phyloP scores from a whole-genome alignment of 1,140 invertebrate genomes.

The Steinernema feltiae region DNA sequence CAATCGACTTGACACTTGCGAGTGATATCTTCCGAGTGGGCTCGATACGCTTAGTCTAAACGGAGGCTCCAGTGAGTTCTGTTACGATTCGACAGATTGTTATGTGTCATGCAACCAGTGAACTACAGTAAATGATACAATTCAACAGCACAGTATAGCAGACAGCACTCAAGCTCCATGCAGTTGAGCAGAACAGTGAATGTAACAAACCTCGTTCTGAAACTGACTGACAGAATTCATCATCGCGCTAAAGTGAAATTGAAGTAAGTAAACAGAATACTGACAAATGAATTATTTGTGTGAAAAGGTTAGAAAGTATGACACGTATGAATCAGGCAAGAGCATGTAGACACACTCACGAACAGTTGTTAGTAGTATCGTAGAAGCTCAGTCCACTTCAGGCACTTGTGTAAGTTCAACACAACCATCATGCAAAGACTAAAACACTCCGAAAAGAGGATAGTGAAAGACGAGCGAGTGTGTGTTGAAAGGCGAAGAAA shows the following conservation, averaged over 20 bases:
- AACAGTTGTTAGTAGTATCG: conserved; percentile 10
- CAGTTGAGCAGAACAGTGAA: conserved; percentile 18
- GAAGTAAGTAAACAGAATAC: conserved; percentile 4
- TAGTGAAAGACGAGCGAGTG: background rate
- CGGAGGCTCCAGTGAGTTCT: conserved; percentile 11
- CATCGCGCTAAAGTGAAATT: conserved; percentile 14
- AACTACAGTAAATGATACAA: too few species aligned
- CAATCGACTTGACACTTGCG: conserved; percentile 52
- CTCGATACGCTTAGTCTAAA: conserved; percentile 11
- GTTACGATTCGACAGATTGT: too few species aligned
- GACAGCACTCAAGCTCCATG: conserved; percentile 12
- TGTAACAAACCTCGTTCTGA: conserved; percentile 19
- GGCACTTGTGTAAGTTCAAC: background rate
- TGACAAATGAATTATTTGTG: background rate
- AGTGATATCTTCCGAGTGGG: conserved; percentile 51
- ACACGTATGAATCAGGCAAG: conserved; percentile 4
- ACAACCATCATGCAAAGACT: conserved; percentile 18
- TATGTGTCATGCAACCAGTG: too few species aligned
- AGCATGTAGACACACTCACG: background rate
- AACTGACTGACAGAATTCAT: background rate
- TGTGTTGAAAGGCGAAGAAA: background rate
- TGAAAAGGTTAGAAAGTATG: background rate
- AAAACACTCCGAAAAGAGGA: background rate
- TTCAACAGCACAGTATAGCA: too few species aligned
- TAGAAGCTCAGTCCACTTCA: conserved; percentile 3